Conservation (phyloP, 2,888 invertebrate genomes). For the Macrophya alboannulata region DNA sequence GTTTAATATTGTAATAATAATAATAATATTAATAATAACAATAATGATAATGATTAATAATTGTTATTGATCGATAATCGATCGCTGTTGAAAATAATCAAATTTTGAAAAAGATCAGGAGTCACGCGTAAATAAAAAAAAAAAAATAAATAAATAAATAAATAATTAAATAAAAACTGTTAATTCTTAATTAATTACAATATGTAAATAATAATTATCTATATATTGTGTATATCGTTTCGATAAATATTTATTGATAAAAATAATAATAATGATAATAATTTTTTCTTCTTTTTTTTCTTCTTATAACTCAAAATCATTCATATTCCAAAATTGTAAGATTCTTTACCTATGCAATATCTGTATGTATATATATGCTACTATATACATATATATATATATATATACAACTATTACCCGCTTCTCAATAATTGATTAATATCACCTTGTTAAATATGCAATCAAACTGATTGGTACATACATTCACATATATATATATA, state of each 20-base stretch:
- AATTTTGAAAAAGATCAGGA: background rate
- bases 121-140: background rate
- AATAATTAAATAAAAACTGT: too few relatives aligned
- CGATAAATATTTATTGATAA: background rate
- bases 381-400: too few relatives aligned
- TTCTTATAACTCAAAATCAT: background rate
- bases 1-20: slow-evolving; percentile 13
- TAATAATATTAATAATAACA: slow-evolving; percentile 27
- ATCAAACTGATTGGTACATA: background rate
- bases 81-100: slow-evolving; percentile 11
- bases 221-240: background rate
- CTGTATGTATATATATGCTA: background rate
- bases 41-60: background rate
- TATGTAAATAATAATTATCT: background rate
- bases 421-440: too few relatives aligned
- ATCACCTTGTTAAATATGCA: background rate
- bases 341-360: background rate
- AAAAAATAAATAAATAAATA: too few relatives aligned
- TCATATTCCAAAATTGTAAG: background rate
- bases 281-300: too few relatives aligned
- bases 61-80: slow-evolving; percentile 12
- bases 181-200: background rate
- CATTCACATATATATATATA: background rate
- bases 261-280: background rate
- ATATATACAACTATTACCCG: too few relatives aligned